A percentile compares a stretch with the other conserved stretches of the same genome.
Evolutionary conservation across 2,113 vertebrate species (phyloP).

Genomic region (Kryptolebias marmoratus): DNA sequence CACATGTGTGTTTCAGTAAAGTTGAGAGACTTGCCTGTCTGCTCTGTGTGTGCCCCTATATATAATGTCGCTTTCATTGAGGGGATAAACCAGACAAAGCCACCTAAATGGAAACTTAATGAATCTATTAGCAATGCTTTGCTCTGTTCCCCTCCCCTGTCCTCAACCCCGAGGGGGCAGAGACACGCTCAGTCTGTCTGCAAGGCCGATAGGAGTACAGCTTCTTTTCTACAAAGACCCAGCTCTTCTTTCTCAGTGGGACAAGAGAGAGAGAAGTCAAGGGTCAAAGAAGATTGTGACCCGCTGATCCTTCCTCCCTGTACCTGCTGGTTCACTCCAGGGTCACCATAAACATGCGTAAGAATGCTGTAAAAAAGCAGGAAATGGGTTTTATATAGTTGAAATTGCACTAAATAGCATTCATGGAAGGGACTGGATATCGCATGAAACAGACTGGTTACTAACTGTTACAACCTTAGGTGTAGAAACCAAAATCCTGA

Average conservation of each 20-base stretch:
- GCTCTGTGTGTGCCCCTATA: conserved; percentile 31
- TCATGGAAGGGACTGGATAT: neutral
- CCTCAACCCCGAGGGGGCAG: conserved; percentile 47
- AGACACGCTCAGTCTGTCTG: conserved; percentile 41
- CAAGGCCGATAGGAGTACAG: conserved; percentile 38
- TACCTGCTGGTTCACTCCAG: conserved; percentile 74
- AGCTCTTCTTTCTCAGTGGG: conserved; percentile 58
- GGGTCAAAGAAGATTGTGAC: conserved; percentile 59
- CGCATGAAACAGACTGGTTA: neutral
- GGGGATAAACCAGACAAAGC: conserved; percentile 73
- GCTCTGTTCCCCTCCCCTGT: conserved; percentile 17
- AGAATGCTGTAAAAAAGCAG: conserved; percentile 1
- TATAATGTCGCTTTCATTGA: conserved; percentile 73
- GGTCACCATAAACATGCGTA: conserved; percentile 51
- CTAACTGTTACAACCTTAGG: neutral
- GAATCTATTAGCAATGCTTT: conserved; percentile 68
- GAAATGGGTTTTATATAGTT: neutral
- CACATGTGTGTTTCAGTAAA: neutral
- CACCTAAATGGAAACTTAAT: conserved; percentile 69
- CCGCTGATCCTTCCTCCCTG: conserved; percentile 30
- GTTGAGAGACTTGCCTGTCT: conserved; percentile 1
- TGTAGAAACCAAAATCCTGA: neutral
- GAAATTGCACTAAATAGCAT: neutral
- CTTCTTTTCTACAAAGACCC: conserved; percentile 60
- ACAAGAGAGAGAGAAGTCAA: conserved; percentile 45